A percentile compares a stretch with the other conserved stretches of the same genome.
Conservation (phyloP, 1,140 invertebrate genomes). For the Saxidomus purpurata region DNA sequence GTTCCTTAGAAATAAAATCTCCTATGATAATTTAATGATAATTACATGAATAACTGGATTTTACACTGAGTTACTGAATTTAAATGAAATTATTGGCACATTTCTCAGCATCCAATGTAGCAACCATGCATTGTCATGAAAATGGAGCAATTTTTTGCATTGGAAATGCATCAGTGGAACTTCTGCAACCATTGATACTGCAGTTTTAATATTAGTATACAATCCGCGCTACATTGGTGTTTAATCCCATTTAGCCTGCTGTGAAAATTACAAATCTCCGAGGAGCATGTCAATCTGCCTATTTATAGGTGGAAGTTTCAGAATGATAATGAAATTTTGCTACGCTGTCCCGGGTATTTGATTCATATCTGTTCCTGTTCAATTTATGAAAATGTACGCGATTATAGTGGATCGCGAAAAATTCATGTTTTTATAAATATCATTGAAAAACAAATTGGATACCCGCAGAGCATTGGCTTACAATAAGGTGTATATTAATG, state of each 20-base stretch:
- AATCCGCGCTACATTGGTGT: neutral
- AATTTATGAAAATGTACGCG: too few relatives aligned
- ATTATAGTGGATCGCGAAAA: too few relatives aligned
- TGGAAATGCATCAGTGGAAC: neutral
- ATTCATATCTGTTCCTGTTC: too few relatives aligned
- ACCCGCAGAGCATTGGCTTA: neutral
- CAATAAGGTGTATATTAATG: neutral
- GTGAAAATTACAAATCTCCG: neutral
- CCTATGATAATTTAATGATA: too few relatives aligned
- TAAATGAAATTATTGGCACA: neutral
- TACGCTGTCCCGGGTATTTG: too few relatives aligned
- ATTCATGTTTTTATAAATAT: neutral
- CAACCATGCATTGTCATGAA: neutral
- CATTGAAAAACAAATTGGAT: conserved; percentile 9
- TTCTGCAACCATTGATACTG: neutral
- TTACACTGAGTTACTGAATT: neutral
- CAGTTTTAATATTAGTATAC: neutral
- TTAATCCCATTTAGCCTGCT: neutral
- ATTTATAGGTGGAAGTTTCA: neutral
- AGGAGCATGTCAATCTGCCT: neutral
- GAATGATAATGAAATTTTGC: conserved; percentile 7
- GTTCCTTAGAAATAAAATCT: too few relatives aligned
- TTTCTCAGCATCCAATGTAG: neutral
- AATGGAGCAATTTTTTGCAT: conserved; percentile 19
- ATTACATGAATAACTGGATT: too few relatives aligned